A percentile compares a stretch with the other conserved stretches of the same genome.
Evolutionary conservation across 2,888 invertebrate genomes (phyloP).

Genomic region (Isotomurus palustris): DNA sequence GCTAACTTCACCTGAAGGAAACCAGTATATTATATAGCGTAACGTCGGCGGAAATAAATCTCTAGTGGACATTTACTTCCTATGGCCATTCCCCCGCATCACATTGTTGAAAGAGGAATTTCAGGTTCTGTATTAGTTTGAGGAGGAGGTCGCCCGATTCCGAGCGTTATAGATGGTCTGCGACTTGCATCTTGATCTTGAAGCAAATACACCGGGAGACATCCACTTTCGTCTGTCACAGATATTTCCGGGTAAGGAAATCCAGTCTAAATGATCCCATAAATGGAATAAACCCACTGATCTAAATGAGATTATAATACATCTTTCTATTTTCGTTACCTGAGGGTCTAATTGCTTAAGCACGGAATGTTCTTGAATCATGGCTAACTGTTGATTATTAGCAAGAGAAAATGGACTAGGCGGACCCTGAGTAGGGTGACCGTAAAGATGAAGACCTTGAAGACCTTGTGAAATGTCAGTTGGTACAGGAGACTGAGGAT

Average conservation of each 20-base stretch:
- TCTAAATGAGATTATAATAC: neutral
- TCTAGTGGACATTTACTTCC: too few species aligned
- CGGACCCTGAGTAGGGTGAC: slow-evolving; percentile 35
- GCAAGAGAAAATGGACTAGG: slow-evolving; percentile 40
- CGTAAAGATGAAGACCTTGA: slow-evolving; percentile 46
- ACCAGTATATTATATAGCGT: too few species aligned
- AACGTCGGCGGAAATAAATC: too few species aligned
- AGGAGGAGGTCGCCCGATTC: slow-evolving; percentile 58
- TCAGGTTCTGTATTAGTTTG: slow-evolving; percentile 33
- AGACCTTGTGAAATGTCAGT: slow-evolving; percentile 46
- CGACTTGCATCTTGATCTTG: slow-evolving; percentile 44
- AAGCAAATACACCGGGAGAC: slow-evolving; percentile 42
- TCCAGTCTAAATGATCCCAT: slow-evolving; percentile 24
- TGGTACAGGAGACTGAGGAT: slow-evolving; percentile 33
- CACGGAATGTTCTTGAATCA: slow-evolving; percentile 45
- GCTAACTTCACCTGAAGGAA: too few species aligned
- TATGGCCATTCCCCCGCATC: slow-evolving; percentile 19
- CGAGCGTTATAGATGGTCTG: slow-evolving; percentile 73
- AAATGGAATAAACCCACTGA: slow-evolving; percentile 6
- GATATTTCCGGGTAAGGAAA: slow-evolving; percentile 73
- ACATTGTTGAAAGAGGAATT: slow-evolving; percentile 40
- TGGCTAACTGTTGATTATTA: slow-evolving; percentile 42
- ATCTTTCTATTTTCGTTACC: slow-evolving; percentile 14
- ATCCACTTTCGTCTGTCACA: slow-evolving; percentile 81
- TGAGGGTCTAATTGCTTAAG: slow-evolving; percentile 37